Evolutionary conservation across 2,888 invertebrate species (phyloP).

Genomic region (Drosophila aldrichi): DNA sequence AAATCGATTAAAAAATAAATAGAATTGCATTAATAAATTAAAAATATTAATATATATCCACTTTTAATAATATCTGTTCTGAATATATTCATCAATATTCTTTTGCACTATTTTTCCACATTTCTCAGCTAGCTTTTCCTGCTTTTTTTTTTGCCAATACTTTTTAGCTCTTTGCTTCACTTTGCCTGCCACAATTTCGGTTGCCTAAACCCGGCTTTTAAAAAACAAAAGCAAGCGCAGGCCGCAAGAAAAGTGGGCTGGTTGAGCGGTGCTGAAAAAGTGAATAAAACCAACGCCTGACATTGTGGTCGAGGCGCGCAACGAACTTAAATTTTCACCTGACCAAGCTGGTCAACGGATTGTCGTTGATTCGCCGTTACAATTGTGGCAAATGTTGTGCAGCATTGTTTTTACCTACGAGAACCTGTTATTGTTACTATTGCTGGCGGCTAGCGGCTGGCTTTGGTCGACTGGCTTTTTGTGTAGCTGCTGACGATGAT

Average conservation of each 20-base stretch:
- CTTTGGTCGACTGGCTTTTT: slow-evolving; percentile 44
- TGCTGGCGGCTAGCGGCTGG: slow-evolving; percentile 14
- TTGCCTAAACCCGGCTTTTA: slow-evolving; percentile 12
- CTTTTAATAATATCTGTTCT: background rate
- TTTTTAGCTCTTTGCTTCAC: background rate
- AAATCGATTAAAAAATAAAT: no score
- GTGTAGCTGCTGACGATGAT: slow-evolving; percentile 42
- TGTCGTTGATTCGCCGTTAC: slow-evolving; percentile 51
- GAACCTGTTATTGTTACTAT: slow-evolving; percentile 17
- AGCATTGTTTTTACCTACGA: slow-evolving; percentile 45
- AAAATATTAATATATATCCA: background rate
- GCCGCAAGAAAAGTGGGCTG: background rate
- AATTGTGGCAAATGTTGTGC: slow-evolving; percentile 51
- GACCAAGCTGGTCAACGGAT: slow-evolving; percentile 51
- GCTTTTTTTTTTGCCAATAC: background rate
- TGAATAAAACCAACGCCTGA: slow-evolving; percentile 13
- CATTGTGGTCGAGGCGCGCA: slow-evolving; percentile 21
- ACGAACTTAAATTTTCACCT: slow-evolving; percentile 58
- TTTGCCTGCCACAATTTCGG: slow-evolving; percentile 29
- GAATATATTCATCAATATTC: background rate
- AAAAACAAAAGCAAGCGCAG: slow-evolving; percentile 29
- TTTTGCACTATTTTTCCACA: no score
- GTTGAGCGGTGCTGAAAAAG: background rate
- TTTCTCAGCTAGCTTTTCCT: background rate
- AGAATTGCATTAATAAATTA: no score